These are phyloP conservation scores for Lamellibrachia columna DNA, from an alignment of 2,888 invertebrate species.

Conservation along the genomic window DNA sequence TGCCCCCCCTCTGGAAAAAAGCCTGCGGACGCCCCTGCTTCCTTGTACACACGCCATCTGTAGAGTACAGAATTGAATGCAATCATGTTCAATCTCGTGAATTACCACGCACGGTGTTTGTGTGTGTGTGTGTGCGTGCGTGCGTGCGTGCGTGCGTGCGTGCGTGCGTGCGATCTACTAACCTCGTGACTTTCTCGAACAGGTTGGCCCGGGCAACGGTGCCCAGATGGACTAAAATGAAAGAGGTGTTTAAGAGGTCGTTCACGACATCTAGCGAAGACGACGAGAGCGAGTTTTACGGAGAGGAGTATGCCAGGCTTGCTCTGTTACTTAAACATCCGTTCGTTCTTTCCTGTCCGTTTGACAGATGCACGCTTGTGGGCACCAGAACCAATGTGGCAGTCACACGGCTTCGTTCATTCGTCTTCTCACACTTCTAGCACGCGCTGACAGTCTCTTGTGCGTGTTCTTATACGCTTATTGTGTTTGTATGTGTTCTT, in stretches of 20 bases:
- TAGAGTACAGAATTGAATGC: background rate
- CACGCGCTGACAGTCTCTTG: background rate
- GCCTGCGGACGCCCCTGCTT: background rate
- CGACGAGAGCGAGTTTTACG: conserved; percentile 23
- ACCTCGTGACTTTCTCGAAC: conserved; percentile 5
- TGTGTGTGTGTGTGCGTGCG: background rate
- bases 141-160: too few species aligned
- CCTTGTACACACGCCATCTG: background rate
- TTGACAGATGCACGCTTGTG: background rate
- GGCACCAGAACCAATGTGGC: background rate
- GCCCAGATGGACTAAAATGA: conserved; percentile 37
- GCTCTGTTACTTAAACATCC: background rate
- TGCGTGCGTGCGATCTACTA: background rate
- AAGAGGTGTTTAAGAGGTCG: conserved; percentile 37
- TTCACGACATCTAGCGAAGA: conserved; percentile 34
- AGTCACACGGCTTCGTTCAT: too few species aligned
- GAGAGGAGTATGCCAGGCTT: conserved; percentile 24
- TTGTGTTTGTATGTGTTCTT: background rate
- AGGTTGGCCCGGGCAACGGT: conserved; percentile 17
- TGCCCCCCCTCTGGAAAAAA: too few species aligned
- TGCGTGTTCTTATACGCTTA: too few species aligned
- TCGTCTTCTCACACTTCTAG: background rate
- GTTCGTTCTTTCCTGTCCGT: background rate
- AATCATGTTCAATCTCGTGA: background rate
- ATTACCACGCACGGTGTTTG: background rate